Evolutionary conservation across 2,797 vertebrate species (phyloP).

Genomic region (Microcaecilia unicolor): DNA sequence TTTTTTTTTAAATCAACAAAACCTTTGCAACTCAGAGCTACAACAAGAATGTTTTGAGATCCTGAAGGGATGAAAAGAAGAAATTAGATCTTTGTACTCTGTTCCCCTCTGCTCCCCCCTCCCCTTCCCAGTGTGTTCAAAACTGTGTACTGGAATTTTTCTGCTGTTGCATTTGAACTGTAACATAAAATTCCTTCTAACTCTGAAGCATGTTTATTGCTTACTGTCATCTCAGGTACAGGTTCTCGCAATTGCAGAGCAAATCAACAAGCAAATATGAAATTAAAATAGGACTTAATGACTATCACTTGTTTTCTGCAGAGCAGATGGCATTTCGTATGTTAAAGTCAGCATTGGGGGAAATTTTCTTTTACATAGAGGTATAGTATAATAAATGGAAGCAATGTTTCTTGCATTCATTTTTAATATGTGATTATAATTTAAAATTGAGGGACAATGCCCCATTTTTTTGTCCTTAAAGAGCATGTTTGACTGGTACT

Average conservation of each 20-base stretch:
- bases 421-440: slow-evolving; percentile 34
- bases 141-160: slow-evolving; percentile 17
- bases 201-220: slow-evolving; percentile 19
- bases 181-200: slow-evolving; percentile 23
- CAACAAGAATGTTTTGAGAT: no score
- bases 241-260: slow-evolving; percentile 29
- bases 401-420: slow-evolving; percentile 41
- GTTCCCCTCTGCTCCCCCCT: no score
- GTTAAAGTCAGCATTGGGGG: no score
- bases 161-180: slow-evolving; percentile 25
- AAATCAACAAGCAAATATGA: slow-evolving; percentile 21
- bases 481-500: slow-evolving; percentile 57
- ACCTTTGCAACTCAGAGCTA: no score
- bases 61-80: slow-evolving; percentile 6
- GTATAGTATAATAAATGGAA: slow-evolving; percentile 40
- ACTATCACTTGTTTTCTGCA: slow-evolving; percentile 32
- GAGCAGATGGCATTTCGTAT: slow-evolving; percentile 39
- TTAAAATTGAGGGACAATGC: slow-evolving; percentile 45
- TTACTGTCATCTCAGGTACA: slow-evolving; percentile 63
- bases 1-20: no score
- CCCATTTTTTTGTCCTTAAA: slow-evolving; percentile 41
- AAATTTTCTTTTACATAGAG: slow-evolving; percentile 56
- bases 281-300: slow-evolving; percentile 23
- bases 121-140: no score
- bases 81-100: no score